Conservation (phyloP, 2,888 invertebrate species). For the Drosophila formosana region DNA sequence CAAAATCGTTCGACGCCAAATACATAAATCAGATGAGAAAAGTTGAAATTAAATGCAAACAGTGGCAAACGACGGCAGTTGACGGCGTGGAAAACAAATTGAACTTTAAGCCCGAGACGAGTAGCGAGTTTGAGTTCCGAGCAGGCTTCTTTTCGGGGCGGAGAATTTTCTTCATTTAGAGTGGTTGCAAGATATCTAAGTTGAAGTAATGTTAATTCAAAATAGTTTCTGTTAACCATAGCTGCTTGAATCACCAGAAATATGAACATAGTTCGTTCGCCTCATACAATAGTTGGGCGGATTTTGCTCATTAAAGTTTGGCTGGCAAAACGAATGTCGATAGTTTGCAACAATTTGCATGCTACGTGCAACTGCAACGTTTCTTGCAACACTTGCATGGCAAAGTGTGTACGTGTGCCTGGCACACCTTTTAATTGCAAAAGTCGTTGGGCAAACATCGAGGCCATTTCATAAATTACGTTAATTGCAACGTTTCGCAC, state of each 20-base stretch:
- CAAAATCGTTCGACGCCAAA: slow-evolving; percentile 58
- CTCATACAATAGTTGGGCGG: too few species aligned
- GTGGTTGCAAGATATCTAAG: too few species aligned
- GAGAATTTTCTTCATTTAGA: too few species aligned
- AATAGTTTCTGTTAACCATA: too few species aligned
- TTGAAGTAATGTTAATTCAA: too few species aligned
- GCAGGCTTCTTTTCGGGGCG: not conserved
- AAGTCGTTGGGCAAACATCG: slow-evolving; percentile 49
- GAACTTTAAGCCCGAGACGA: slow-evolving; percentile 10
- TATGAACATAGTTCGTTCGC: too few species aligned
- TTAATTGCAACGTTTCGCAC: slow-evolving; percentile 70
- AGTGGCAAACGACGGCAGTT: slow-evolving; percentile 31
- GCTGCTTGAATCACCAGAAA: too few species aligned
- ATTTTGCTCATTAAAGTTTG: slow-evolving; percentile 66
- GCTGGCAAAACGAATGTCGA: slow-evolving; percentile 32
- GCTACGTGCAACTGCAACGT: slow-evolving; percentile 57
- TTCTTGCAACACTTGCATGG: slow-evolving; percentile 22
- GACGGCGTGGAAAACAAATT: slow-evolving; percentile 12
- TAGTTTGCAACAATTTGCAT: slow-evolving; percentile 76
- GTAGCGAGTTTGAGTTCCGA: too few species aligned
- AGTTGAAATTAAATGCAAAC: slow-evolving; percentile 79
- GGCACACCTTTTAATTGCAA: slow-evolving; percentile 64
- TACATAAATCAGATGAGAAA: slow-evolving; percentile 76
- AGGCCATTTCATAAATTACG: slow-evolving; percentile 64
- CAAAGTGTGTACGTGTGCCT: slow-evolving; percentile 47